These are phyloP conservation scores for Copidosoma aretas DNA, from an alignment of 2,888 invertebrate species.

Conservation along the genomic window DNA sequence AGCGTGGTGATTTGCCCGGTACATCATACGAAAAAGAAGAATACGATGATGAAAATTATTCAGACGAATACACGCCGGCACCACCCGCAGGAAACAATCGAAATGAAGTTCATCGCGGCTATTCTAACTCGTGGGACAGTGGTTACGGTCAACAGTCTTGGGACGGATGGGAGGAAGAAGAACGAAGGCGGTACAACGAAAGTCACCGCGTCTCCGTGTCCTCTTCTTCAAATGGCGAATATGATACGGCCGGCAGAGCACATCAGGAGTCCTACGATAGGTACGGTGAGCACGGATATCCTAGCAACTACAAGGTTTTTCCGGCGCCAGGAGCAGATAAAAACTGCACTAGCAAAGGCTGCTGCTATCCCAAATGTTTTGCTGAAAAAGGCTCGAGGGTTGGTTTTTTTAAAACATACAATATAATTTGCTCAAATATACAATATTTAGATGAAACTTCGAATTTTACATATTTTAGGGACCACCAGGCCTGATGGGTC, in stretches of 20 bases:
- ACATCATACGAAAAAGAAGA: conserved; percentile 1
- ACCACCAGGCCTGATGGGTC: conserved; percentile 75
- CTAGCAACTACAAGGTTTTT: conserved; percentile 64
- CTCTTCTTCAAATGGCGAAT: conserved; percentile 3
- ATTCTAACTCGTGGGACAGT: background rate
- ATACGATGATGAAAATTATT: conserved; percentile 21
- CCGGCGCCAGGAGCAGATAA: conserved; percentile 65
- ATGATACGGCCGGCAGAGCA: conserved; percentile 14
- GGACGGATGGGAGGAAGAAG: conserved; percentile 17
- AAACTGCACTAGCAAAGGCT: conserved; percentile 70
- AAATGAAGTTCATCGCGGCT: conserved; percentile 18
- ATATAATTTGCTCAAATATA: conserved; percentile 16
- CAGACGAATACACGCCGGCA: conserved; percentile 5
- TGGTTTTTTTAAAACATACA: conserved; percentile 53
- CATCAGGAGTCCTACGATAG: conserved; percentile 28
- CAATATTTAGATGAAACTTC: background rate
- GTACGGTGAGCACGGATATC: conserved; percentile 50
- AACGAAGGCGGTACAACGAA: conserved; percentile 7
- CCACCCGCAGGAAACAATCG: background rate
- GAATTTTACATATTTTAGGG: conserved; percentile 66
- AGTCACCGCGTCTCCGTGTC: background rate
- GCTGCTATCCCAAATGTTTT: conserved; percentile 85
- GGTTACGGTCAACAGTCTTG: conserved; percentile 21
- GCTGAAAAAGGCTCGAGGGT: conserved; percentile 87
- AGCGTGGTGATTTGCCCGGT: conserved; percentile 32